These are phyloP conservation scores for Leptinotarsa juncta DNA, from an alignment of 2,888 invertebrate species.

Conservation along the genomic window DNA sequence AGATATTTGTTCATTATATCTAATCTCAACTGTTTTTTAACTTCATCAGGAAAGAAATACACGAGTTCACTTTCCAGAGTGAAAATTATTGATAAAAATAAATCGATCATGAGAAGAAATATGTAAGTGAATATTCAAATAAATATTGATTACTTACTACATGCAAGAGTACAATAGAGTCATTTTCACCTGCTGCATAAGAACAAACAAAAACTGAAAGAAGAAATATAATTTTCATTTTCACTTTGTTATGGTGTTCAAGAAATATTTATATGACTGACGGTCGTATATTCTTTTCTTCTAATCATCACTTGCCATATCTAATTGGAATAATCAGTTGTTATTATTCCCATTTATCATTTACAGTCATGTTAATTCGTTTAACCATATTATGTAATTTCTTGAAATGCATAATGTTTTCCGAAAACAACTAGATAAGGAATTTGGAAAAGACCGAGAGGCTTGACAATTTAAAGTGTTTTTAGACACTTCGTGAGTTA, in stretches of 20 bases:
- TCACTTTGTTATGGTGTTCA: not conserved
- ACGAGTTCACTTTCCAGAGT: too few relatives aligned
- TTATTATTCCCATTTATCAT: not conserved
- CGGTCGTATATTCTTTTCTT: not conserved
- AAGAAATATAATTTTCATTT: not conserved
- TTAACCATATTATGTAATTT: not conserved
- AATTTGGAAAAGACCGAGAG: too few relatives aligned
- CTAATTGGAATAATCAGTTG: not conserved
- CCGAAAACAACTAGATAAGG: too few relatives aligned
- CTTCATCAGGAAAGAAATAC: too few relatives aligned
- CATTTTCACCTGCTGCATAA: not conserved
- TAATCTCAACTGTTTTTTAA: too few relatives aligned
- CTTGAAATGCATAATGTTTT: not conserved
- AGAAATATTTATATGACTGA: not conserved
- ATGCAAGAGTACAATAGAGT: slow-evolving; percentile 5
- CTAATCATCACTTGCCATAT: not conserved
- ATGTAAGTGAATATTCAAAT: not conserved
- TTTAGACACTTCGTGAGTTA: too few relatives aligned
- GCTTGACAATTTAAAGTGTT: too few relatives aligned
- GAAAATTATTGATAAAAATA: too few relatives aligned
- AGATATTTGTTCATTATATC: too few relatives aligned
- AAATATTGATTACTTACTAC: not conserved
- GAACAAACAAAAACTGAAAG: not conserved
- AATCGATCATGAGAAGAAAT: not conserved
- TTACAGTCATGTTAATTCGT: not conserved